These are phyloP conservation scores for Eupithecia centaureata DNA, from an alignment of 2,888 invertebrate species.

Conservation along the genomic window DNA sequence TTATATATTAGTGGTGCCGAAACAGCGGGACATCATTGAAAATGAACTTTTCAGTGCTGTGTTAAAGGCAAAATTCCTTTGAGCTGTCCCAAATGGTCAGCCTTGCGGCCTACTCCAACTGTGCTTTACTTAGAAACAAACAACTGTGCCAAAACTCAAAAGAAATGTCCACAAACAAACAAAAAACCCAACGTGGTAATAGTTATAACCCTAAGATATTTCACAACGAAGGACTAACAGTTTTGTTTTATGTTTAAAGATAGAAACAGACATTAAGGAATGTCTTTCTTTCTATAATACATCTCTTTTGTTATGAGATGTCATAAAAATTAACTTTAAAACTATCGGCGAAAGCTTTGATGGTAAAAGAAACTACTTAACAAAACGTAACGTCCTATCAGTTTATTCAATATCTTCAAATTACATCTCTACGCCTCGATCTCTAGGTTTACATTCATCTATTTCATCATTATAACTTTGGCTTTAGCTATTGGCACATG, in stretches of 20 bases:
- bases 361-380: constrained; percentile 69
- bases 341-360: constrained; percentile 78
- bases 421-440: constrained; percentile 2
- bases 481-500: constrained; percentile 43
- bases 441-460: constrained; percentile 41
- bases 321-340: constrained; percentile 80
- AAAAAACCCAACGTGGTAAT: constrained; percentile 37
- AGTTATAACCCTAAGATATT: constrained; percentile 35
- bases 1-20: constrained; percentile 59
- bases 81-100: constrained; percentile 28
- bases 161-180: constrained; percentile 44
- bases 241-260: constrained; percentile 49
- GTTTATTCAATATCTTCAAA: constrained; percentile 12
- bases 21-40: constrained; percentile 58
- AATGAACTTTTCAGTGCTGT: constrained; percentile 17
- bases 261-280: constrained; percentile 63
- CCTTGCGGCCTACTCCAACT: constrained; percentile 45
- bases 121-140: constrained; percentile 42
- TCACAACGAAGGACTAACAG: constrained; percentile 46
- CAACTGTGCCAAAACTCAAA: constrained; percentile 37
- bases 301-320: constrained; percentile 69
- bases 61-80: constrained; percentile 19
- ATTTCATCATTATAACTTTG: constrained; percentile 41
- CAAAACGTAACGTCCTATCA: constrained; percentile 43
- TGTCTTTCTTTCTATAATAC: constrained; percentile 72